phyloP scores from a whole-genome alignment of 2,888 invertebrate species.

The Zygaena filipendulae region DNA sequence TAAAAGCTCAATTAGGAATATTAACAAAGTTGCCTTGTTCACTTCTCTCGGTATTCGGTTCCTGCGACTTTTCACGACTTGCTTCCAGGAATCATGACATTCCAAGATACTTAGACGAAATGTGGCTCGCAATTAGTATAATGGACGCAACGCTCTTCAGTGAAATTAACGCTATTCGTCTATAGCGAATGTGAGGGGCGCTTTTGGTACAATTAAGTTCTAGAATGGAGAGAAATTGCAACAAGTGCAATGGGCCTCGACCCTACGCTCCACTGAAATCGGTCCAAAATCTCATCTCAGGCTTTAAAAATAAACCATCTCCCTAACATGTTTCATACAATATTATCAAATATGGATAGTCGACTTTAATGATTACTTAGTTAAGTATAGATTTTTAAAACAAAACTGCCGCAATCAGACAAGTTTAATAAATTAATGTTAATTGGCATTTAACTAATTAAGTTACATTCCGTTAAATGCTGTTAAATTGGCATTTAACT shows the following conservation, averaged over 20 bases:
- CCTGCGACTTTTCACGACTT: slow-evolving; percentile 51
- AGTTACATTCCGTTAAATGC: too few relatives aligned
- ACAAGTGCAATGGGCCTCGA: slow-evolving; percentile 53
- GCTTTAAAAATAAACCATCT: too few relatives aligned
- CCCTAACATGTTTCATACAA: too few relatives aligned
- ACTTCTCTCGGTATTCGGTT: slow-evolving; percentile 52
- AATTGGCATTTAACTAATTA: too few relatives aligned
- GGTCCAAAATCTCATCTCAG: too few relatives aligned
- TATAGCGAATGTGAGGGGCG: slow-evolving; percentile 48
- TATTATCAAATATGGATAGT: too few relatives aligned
- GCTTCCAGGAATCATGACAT: slow-evolving; percentile 47
- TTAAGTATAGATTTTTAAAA: too few relatives aligned
- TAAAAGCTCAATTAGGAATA: slow-evolving; percentile 66
- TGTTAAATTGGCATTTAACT: too few relatives aligned
- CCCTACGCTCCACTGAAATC: slow-evolving; percentile 58
- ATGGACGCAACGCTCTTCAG: slow-evolving; percentile 56
- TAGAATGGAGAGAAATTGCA: slow-evolving; percentile 56
- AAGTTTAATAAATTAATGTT: too few relatives aligned
- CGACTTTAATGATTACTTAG: too few relatives aligned
- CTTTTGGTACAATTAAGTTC: slow-evolving; percentile 54
- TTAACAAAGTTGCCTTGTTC: slow-evolving; percentile 54
- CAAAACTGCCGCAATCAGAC: too few relatives aligned
- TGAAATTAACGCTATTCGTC: slow-evolving; percentile 56
- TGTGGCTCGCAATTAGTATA: slow-evolving; percentile 64
- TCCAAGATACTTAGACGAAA: slow-evolving; percentile 60